phyloP scores from a whole-genome alignment of 1,140 invertebrate genomes.

The Gonioctena quinquepunctata region DNA sequence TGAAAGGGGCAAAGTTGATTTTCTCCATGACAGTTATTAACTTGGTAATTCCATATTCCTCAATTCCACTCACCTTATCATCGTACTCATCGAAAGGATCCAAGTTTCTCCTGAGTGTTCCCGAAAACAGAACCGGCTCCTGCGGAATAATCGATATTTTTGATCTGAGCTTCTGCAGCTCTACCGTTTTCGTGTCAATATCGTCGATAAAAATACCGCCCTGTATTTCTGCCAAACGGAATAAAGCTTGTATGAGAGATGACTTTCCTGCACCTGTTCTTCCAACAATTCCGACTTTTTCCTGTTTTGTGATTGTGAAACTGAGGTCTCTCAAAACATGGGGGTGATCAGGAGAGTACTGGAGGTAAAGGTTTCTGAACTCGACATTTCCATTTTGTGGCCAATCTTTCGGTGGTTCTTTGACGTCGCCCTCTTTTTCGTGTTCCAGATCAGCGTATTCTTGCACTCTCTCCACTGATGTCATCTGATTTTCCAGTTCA shows the following conservation, averaged over 20 bases:
- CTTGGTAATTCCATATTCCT: no score
- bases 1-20: no score
- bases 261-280: slow-evolving; percentile 72
- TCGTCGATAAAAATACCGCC: slow-evolving; percentile 68
- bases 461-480: slow-evolving; percentile 74
- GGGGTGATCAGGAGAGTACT: slow-evolving; percentile 57
- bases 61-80: slow-evolving; percentile 69
- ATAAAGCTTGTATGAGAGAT: slow-evolving; percentile 73
- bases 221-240: slow-evolving; percentile 68
- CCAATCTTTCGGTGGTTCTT: slow-evolving; percentile 36
- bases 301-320: slow-evolving; percentile 60
- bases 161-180: slow-evolving; percentile 64
- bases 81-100: slow-evolving; percentile 62
- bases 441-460: slow-evolving; percentile 72
- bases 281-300: slow-evolving; percentile 71
- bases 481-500: slow-evolving; percentile 81
- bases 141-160: slow-evolving; percentile 74
- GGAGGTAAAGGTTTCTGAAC: slow-evolving; percentile 62
- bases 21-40: no score
- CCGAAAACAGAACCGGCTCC: slow-evolving; percentile 73
- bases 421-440: slow-evolving; percentile 62
- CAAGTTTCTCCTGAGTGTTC: slow-evolving; percentile 66
- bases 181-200: slow-evolving; percentile 57
- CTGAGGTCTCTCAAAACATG: slow-evolving; percentile 67
- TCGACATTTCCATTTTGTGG: slow-evolving; percentile 35